Evolutionary conservation across 2,113 vertebrate genomes (phyloP).

Genomic region (Dasyprocta punctata): DNA sequence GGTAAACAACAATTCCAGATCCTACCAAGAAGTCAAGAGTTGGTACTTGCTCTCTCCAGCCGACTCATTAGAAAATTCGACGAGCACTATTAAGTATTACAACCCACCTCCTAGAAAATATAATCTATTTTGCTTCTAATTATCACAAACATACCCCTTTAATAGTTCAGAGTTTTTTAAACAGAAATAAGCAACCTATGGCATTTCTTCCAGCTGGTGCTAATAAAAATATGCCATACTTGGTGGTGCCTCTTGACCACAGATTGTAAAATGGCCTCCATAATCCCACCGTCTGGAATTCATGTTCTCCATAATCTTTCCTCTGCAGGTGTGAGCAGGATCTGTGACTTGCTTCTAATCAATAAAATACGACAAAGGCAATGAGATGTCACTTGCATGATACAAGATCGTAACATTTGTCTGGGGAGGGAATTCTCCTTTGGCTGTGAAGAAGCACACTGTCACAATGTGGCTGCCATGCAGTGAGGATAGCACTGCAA

Average conservation of each 20-base stretch:
- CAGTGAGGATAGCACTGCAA: too few species aligned
- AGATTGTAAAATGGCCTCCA: neutral
- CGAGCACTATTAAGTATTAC: neutral
- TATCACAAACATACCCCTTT: neutral
- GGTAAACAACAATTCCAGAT: neutral
- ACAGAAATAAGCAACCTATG: neutral
- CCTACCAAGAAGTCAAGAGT: neutral
- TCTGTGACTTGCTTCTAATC: neutral
- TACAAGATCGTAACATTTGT: neutral
- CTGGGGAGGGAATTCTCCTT: neutral
- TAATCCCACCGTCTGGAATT: neutral
- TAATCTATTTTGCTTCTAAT: neutral
- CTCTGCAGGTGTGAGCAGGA: neutral
- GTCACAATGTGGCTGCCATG: fast-evolving
- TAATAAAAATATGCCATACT: neutral
- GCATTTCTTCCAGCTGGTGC: neutral
- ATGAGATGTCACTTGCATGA: neutral
- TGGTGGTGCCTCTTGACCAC: neutral
- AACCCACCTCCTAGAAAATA: neutral
- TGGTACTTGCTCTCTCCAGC: neutral
- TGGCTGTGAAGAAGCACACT: neutral
- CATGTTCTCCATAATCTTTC: neutral
- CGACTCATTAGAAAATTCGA: neutral
- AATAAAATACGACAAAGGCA: neutral
- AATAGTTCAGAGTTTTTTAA: neutral